Percentiles rank a stretch among this genome's conserved stretches.
Evolutionary conservation across 2,888 invertebrate genomes (phyloP).

Genomic region (Drosophila pseudotakahashii): DNA sequence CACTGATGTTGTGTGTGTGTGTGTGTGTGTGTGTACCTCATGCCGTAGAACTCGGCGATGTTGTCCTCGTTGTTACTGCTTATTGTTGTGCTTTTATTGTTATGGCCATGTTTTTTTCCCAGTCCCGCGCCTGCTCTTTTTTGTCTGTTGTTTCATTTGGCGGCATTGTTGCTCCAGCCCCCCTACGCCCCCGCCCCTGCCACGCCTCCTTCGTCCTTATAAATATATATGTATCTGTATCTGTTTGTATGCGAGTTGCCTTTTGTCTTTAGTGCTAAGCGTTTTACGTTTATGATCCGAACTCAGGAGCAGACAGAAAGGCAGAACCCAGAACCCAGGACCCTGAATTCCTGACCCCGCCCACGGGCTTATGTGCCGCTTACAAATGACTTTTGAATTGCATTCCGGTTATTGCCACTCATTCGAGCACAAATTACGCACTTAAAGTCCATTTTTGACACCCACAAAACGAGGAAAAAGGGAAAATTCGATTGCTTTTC

Average conservation of each 20-base stretch:
- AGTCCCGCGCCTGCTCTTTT: slow-evolving; percentile 19
- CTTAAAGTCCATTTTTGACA: slow-evolving; percentile 38
- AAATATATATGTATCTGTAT: slow-evolving; percentile 7
- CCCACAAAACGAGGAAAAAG: neutral
- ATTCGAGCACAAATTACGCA: slow-evolving; percentile 54
- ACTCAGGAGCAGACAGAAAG: slow-evolving; percentile 23
- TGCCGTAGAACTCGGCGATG: slow-evolving; percentile 31
- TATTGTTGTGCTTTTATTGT: slow-evolving; percentile 77
- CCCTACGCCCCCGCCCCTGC: neutral
- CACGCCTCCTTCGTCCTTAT: neutral
- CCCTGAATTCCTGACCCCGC: slow-evolving; percentile 26
- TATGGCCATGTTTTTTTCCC: slow-evolving; percentile 69
- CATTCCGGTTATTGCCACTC: slow-evolving; percentile 40
- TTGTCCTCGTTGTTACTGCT: slow-evolving; percentile 72
- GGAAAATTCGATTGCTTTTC: slow-evolving; percentile 50
- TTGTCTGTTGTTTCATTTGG: slow-evolving; percentile 72
- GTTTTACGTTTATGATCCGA: slow-evolving; percentile 69
- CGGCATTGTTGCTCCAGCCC: slow-evolving; percentile 59
- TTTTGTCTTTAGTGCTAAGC: slow-evolving; percentile 69
- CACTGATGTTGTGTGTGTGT: slow-evolving; percentile 19
- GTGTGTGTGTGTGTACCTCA: slow-evolving; percentile 8
- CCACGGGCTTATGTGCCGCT: slow-evolving; percentile 46
- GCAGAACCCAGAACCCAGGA: slow-evolving; percentile 10
- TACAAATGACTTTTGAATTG: slow-evolving; percentile 66
- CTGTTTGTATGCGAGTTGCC: slow-evolving; percentile 13